phyloP scores from a whole-genome alignment of 2,113 vertebrate genomes.

The Spizaetus ornatus region DNA sequence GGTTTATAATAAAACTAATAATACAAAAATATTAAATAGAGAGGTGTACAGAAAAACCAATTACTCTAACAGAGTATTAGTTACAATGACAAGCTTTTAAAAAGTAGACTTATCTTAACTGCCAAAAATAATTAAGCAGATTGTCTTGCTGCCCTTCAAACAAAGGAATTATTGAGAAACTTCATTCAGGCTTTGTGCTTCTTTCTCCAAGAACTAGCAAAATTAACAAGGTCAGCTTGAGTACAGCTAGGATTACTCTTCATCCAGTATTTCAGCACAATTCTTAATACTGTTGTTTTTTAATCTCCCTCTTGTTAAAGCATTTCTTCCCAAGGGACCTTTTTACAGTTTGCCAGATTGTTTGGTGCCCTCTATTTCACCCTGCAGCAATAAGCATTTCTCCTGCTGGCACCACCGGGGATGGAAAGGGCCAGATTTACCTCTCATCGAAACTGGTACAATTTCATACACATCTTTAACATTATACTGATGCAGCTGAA shows the following conservation, averaged over 20 bases:
- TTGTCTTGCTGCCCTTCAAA: not conserved
- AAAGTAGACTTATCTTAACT: not conserved
- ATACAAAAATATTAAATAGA: not conserved
- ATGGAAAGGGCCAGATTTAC: not conserved
- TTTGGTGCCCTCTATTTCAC: not conserved
- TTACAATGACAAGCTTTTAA: not conserved
- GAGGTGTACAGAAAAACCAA: not conserved
- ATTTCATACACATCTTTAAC: not conserved
- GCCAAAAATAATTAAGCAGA: slow-evolving; percentile 4
- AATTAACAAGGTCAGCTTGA: slow-evolving; percentile 13
- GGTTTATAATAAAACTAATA: not conserved
- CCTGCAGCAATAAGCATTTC: not conserved
- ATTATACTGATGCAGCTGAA: rapidly evolving
- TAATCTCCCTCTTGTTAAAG: not conserved
- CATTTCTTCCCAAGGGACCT: not conserved
- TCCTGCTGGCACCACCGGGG: not conserved
- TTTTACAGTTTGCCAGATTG: not conserved
- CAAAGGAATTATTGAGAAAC: not conserved
- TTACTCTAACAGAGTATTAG: not conserved
- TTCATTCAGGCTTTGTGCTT: not conserved
- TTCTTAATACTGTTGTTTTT: not conserved
- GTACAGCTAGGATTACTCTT: not conserved
- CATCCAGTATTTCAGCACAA: not conserved
- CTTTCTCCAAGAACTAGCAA: not conserved
- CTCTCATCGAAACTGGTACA: not conserved